Evolutionary conservation across 2,888 invertebrate genomes (phyloP).

Genomic region (Apamea sordens): DNA sequence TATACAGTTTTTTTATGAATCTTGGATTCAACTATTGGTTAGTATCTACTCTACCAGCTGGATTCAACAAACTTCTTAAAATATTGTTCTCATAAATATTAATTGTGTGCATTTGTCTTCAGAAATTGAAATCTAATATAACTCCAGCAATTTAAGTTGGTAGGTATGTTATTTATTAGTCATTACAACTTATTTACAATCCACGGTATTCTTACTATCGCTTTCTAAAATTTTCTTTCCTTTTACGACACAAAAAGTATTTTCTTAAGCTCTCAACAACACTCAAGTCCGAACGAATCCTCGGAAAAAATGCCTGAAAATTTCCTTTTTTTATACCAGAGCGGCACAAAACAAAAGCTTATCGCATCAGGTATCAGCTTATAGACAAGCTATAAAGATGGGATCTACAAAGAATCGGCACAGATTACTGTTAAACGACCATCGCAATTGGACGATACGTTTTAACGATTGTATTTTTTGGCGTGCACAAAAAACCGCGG

Average conservation of each 20-base stretch:
- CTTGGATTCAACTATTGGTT: conserved; percentile 28
- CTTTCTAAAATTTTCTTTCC: background rate
- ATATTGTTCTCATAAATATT: conserved; percentile 55
- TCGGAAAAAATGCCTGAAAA: conserved; percentile 9
- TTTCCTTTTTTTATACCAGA: conserved; percentile 35
- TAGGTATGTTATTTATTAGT: background rate
- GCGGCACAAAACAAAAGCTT: conserved; percentile 68
- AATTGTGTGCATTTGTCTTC: conserved; percentile 40
- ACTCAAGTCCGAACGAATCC: background rate
- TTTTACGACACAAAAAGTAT: background rate
- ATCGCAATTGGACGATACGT: conserved; percentile 77
- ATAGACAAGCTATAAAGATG: conserved; percentile 84
- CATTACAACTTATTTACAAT: background rate
- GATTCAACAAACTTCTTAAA: conserved; percentile 28
- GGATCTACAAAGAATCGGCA: conserved; percentile 86
- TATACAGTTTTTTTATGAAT: conserved; percentile 56
- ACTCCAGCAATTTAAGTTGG: background rate
- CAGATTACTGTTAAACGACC: conserved; percentile 78
- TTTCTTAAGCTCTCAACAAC: background rate
- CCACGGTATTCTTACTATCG: no score
- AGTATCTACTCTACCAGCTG: conserved; percentile 41
- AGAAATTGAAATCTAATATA: conserved; percentile 42
- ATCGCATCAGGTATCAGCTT: conserved; percentile 64
- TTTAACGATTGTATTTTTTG: conserved; percentile 83
- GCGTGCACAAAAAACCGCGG: conserved; percentile 81